These are phyloP conservation scores for Panurus biarmicus DNA, from an alignment of 2,113 vertebrate genomes.

Conservation along the genomic window DNA sequence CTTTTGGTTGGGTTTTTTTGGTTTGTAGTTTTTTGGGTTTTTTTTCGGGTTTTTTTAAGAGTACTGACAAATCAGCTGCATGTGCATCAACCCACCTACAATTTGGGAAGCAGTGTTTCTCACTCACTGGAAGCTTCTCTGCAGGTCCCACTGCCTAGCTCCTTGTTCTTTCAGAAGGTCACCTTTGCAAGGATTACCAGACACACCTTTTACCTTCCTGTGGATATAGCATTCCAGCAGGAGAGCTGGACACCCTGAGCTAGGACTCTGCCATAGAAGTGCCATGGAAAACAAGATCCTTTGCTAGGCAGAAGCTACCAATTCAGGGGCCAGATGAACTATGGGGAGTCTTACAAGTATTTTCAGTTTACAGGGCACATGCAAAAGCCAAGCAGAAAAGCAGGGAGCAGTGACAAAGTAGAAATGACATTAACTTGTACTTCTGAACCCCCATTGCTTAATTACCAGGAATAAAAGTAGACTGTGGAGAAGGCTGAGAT, in stretches of 20 bases:
- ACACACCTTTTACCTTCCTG: not conserved
- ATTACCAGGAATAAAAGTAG: constrained; percentile 87
- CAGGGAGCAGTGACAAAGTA: not conserved
- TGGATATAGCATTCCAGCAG: not conserved
- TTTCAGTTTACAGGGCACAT: not conserved
- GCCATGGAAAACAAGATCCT: not conserved
- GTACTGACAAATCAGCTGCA: not conserved
- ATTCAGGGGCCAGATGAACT: not conserved
- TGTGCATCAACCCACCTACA: not conserved
- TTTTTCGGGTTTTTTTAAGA: not conserved
- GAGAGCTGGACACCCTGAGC: not conserved
- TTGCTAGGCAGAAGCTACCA: not conserved
- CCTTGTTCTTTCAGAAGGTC: not conserved
- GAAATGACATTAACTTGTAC: not conserved
- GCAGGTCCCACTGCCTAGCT: not conserved
- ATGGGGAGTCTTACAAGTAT: accelerated
- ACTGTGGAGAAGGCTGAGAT: constrained; percentile 88
- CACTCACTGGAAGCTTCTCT: not conserved
- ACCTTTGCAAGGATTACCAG: not conserved
- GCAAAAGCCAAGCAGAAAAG: not conserved
- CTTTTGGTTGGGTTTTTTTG: not conserved
- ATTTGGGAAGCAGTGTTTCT: not conserved
- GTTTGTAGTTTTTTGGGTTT: not conserved
- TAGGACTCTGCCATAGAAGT: not conserved
- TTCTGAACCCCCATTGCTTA: not conserved